A percentile compares a stretch with the other conserved stretches of the same genome.
These are phyloP conservation scores for Stenoptilia bipunctidactyla DNA, from an alignment of 2,888 invertebrate genomes.

Conservation along the genomic window DNA sequence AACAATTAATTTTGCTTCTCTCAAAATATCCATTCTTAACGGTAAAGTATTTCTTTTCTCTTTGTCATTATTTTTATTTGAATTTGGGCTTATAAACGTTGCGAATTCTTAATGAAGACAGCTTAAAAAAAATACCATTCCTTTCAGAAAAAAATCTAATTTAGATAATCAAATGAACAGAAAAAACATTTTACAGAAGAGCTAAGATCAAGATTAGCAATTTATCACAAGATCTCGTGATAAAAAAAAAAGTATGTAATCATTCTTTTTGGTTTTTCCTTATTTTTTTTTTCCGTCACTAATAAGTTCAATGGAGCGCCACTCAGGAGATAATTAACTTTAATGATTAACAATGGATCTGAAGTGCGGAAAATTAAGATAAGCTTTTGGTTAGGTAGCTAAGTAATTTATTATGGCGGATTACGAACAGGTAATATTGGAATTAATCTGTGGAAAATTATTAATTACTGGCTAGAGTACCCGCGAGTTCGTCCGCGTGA, in stretches of 20 bases:
- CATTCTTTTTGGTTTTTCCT: constrained; percentile 31
- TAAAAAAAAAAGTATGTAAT: constrained; percentile 53
- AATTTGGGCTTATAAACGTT: no score
- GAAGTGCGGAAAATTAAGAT: constrained; percentile 1
- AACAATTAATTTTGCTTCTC: no score
- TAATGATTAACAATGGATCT: not conserved
- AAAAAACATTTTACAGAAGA: not conserved
- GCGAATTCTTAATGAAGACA: no score
- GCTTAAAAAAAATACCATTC: no score
- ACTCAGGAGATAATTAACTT: constrained; percentile 48
- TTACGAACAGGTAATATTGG: not conserved
- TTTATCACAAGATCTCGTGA: constrained; percentile 49
- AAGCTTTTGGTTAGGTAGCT: not conserved
- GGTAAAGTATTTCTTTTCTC: no score
- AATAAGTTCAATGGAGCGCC: constrained; percentile 56
- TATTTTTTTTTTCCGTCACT: constrained; percentile 41
- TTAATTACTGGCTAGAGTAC: no score
- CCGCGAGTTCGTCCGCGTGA: no score
- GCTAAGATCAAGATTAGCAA: constrained; percentile 19
- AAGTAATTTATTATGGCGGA: not conserved
- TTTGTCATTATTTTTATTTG: no score
- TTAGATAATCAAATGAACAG: no score
- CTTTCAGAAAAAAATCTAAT: no score
- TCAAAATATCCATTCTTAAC: no score
- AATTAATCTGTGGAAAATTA: no score